These are phyloP conservation scores for Cyclopterus lumpus DNA, from an alignment of 2,797 vertebrate genomes.

Conservation along the genomic window DNA sequence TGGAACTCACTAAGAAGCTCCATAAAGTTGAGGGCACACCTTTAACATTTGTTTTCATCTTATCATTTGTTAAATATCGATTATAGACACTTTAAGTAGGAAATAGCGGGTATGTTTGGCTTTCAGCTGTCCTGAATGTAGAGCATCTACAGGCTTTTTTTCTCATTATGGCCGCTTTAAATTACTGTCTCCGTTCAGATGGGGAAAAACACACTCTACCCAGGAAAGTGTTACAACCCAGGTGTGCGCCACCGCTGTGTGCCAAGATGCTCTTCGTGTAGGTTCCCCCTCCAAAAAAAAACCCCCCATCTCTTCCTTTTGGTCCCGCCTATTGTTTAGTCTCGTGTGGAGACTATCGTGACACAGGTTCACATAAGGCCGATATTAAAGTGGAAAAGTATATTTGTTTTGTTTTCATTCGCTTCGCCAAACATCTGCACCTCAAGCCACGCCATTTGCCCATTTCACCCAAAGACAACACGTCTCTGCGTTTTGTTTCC, in stretches of 20 bases:
- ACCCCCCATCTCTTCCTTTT: neutral
- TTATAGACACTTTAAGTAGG: neutral
- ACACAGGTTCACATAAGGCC: conserved; percentile 8
- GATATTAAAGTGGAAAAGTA: neutral
- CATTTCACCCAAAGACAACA: conserved; percentile 48
- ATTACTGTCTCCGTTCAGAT: conserved; percentile 39
- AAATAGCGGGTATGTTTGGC: conserved; percentile 5
- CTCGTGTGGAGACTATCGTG: conserved; percentile 11
- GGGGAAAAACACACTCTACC: conserved; percentile 12
- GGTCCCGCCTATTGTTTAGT: conserved; percentile 2
- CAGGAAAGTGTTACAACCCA: conserved; percentile 35
- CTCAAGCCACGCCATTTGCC: conserved; percentile 43
- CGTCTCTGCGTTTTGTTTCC: conserved; percentile 24
- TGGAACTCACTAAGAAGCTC: neutral
- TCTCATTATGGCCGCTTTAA: conserved; percentile 30
- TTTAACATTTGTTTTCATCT: neutral
- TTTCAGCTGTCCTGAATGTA: conserved; percentile 8
- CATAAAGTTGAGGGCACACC: neutral
- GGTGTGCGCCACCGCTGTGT: conserved; percentile 19
- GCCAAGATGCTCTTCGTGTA: conserved; percentile 23
- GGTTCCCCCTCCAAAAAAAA: neutral
- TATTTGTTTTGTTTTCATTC: conserved; percentile 18
- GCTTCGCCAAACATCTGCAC: conserved; percentile 41
- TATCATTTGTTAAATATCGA: neutral
- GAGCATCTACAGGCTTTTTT: conserved; percentile 21